Conservation (phyloP, 2,113 vertebrate genomes). For the Xenus cinereus region DNA sequence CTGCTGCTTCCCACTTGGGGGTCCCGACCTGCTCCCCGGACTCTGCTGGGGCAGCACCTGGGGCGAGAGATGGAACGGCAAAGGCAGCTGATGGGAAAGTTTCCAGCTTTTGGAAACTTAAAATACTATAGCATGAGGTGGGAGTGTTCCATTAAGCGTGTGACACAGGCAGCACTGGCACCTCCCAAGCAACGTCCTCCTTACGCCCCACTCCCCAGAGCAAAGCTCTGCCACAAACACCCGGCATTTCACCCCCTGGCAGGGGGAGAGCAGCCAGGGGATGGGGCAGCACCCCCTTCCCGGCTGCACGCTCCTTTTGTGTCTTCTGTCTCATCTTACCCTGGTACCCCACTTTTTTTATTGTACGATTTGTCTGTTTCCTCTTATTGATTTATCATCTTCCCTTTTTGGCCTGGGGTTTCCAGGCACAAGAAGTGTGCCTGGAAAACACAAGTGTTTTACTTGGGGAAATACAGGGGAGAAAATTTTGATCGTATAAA, state of each 20-base stretch:
- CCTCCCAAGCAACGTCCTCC: neutral
- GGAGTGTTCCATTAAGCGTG: fast-evolving
- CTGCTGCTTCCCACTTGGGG: fast-evolving
- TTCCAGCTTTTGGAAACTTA: neutral
- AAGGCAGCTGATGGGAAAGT: neutral
- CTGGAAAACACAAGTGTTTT: neutral
- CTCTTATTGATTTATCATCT: neutral
- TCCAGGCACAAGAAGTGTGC: neutral
- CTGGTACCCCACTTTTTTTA: neutral
- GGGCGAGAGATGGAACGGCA: too few relatives aligned
- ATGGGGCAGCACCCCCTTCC: neutral
- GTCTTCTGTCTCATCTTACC: neutral
- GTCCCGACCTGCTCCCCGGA: fast-evolving
- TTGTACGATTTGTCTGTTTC: neutral
- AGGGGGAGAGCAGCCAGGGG: neutral
- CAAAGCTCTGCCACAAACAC: neutral
- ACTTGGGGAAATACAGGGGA: neutral
- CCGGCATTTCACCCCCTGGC: fast-evolving
- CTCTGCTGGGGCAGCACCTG: neutral
- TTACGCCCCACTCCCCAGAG: too few relatives aligned
- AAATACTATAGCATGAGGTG: fast-evolving
- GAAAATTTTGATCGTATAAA: neutral
- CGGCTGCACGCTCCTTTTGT: neutral
- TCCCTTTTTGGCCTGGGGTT: neutral
- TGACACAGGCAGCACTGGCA: too few relatives aligned